These are phyloP conservation scores for Harpalus rufipes DNA, from an alignment of 2,888 invertebrate species.

Conservation along the genomic window DNA sequence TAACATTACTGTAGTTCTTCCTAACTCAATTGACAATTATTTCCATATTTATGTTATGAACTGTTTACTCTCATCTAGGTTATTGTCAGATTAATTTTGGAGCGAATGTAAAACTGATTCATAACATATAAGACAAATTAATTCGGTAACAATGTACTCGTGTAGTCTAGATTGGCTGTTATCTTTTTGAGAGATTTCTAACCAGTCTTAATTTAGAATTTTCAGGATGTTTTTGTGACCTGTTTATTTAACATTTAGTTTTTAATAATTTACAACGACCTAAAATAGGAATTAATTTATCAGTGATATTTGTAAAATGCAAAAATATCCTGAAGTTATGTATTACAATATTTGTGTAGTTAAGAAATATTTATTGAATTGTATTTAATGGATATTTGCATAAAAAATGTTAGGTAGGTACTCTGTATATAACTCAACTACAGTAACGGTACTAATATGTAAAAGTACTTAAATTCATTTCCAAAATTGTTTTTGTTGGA, in stretches of 20 bases:
- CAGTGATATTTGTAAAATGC: conserved; percentile 54
- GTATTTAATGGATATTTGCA: conserved; percentile 39
- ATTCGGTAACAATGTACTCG: conserved; percentile 48
- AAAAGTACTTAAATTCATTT: conserved; percentile 57
- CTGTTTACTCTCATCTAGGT: conserved; percentile 29
- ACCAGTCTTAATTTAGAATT: conserved; percentile 61
- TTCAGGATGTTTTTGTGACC: conserved; percentile 66
- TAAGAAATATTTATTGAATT: conserved; percentile 59
- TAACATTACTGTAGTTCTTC: conserved; percentile 66
- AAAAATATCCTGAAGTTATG: conserved; percentile 63
- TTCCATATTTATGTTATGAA: conserved; percentile 41
- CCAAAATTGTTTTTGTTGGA: conserved; percentile 36
- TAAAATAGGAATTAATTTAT: conserved; percentile 33
- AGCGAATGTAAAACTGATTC: conserved; percentile 35
- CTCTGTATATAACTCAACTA: conserved; percentile 62
- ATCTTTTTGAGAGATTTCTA: conserved; percentile 64
- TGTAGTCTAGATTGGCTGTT: conserved; percentile 65
- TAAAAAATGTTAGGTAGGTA: conserved; percentile 43
- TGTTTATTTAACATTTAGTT: conserved; percentile 40
- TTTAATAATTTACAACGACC: conserved; percentile 53
- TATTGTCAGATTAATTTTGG: conserved; percentile 13
- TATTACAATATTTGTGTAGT: conserved; percentile 56
- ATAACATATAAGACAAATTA: conserved; percentile 43
- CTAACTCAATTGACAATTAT: conserved; percentile 36
- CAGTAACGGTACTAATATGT: conserved; percentile 65